Percentiles rank a stretch among this genome's conserved stretches.
Evolutionary conservation across 2,797 vertebrate genomes (phyloP).

Genomic region (Melanogrammus aeglefinus): DNA sequence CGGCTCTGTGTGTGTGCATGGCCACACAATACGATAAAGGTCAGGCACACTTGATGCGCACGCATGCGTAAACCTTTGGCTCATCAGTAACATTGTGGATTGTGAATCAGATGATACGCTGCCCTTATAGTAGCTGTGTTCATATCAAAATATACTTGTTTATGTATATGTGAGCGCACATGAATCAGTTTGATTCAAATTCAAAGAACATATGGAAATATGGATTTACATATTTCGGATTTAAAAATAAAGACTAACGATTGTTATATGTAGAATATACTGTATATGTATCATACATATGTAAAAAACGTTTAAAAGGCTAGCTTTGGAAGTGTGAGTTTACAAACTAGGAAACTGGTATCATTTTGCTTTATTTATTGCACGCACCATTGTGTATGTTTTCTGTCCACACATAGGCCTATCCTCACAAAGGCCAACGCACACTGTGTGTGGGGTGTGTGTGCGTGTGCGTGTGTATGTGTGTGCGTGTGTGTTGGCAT

Average conservation of each 20-base stretch:
- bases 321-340: not conserved
- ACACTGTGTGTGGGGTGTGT: not conserved
- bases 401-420: not conserved
- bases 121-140: not conserved
- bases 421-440: not conserved
- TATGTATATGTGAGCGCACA: not conserved
- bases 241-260: not conserved
- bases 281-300: not conserved
- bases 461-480: conserved; percentile 20
- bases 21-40: not conserved
- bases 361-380: too few species aligned
- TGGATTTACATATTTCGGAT: too few species aligned
- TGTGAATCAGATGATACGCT: not conserved
- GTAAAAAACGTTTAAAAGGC: not conserved
- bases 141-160: too few species aligned
- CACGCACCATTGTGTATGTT: not conserved
- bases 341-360: too few species aligned
- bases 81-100: not conserved
- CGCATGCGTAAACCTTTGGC: not conserved
- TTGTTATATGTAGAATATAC: not conserved
- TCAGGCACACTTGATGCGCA: not conserved
- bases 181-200: not conserved
- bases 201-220: not conserved
- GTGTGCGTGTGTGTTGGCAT: conserved; percentile 5
- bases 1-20: not conserved